Evolutionary conservation across 2,888 invertebrate genomes (phyloP), one percentile per base, ranked within the genome.

Genomic region (Ethmia dodecea): DNA sequence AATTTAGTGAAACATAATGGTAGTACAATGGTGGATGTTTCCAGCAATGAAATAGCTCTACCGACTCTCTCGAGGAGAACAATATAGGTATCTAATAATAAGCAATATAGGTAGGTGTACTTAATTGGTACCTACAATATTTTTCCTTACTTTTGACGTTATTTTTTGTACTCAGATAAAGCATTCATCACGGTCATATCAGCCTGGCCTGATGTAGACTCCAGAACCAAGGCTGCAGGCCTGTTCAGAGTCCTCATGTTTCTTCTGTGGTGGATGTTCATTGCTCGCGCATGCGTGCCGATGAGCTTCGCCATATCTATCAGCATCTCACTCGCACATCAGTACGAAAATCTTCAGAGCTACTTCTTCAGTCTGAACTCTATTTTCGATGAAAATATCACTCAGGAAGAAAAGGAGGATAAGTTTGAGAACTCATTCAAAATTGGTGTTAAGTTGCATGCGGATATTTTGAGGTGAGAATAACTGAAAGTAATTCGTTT

Each of bases 361-460:
- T 78, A 76, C 43, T 78, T 76, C 43, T 31, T 39, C 13, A 53
- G 44, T 5, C 57, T 77, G 0, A 43, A 45, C 3, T 25, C 47
- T 0, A 56, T 65, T 25, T 66, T 65, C 29, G 10, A 52, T 5
- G 18, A 47, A 0, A 35, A 50, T 25, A 29, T 54, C 10, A 44
- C 37, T 13, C 69, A 67, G 10, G 69, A 67, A 11, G 52, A 61
- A 18, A 72, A 58, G 13, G 73, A 75, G 40, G 10, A 27, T 1
- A 45, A 49, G 16, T 78, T 66, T 39, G 69, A 65, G 26, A 30
- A 54, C 0, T 52, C 51, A 0, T 42, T 77, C 3, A 70, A 59
- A 52, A 34, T 57, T 36, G 78, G 78, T 3, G 62, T 78, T 11
- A 50, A 59, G 35, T 27, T 71, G 11, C 77, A 76, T 45, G 43